Evolutionary conservation across 1,140 invertebrate genomes (phyloP).

Genomic region (Harlomillsia oculata): DNA sequence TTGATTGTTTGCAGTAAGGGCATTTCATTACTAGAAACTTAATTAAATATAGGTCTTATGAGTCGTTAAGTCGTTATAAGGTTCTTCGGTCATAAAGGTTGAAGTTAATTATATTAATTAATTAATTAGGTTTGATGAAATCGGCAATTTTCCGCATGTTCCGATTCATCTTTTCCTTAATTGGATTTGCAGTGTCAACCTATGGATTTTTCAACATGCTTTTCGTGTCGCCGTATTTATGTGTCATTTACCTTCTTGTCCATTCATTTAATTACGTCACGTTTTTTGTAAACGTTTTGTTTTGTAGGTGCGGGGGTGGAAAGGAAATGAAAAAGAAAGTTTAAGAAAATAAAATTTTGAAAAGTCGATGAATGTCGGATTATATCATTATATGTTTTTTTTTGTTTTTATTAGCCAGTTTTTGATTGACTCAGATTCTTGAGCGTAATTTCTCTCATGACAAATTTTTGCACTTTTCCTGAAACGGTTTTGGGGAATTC

Average conservation of each 20-base stretch:
- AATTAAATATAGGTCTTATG: background rate
- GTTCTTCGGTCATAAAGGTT: too few relatives aligned
- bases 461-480: conserved; percentile 43
- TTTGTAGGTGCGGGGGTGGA: too few relatives aligned
- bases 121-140: background rate
- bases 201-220: conserved; percentile 4
- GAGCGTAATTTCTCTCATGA: conserved; percentile 35
- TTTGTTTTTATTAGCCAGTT: too few relatives aligned
- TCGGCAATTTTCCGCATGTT: background rate
- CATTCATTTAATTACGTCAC: conserved; percentile 6
- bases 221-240: conserved; percentile 1
- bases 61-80: background rate
- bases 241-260: background rate
- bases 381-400: too few relatives aligned
- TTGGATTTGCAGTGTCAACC: conserved; percentile 2
- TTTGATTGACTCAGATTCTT: conserved; percentile 8
- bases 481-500: conserved; percentile 49
- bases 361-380: too few relatives aligned
- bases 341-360: too few relatives aligned
- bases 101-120: background rate
- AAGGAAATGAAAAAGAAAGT: too few relatives aligned
- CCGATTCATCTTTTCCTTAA: background rate
- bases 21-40: background rate
- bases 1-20: conserved; percentile 1
- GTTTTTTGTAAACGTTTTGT: too few relatives aligned